Evolutionary conservation across 2,797 vertebrate genomes (phyloP).

Genomic region (Alectoris magna): DNA sequence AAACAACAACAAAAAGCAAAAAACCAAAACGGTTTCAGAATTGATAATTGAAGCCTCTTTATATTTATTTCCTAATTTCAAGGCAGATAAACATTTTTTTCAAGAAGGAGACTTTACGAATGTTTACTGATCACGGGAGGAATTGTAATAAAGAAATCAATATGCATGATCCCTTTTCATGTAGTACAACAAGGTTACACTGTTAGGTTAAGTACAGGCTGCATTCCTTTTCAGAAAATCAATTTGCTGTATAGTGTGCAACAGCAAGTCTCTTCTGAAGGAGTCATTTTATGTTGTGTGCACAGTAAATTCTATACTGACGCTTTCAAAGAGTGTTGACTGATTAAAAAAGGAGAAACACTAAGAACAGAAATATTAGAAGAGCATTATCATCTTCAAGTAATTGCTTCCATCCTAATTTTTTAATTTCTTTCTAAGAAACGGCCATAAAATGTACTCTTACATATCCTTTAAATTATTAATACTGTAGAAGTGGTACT

Average conservation of each 20-base stretch:
- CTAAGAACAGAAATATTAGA: constrained; percentile 54
- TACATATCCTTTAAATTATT: constrained; percentile 33
- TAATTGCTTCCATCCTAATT: constrained; percentile 49
- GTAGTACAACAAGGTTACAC: constrained; percentile 93
- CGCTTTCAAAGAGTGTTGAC: constrained; percentile 79
- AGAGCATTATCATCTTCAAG: constrained; percentile 43
- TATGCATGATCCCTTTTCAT: constrained; percentile 93
- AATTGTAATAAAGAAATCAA: constrained; percentile 93
- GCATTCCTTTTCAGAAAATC: constrained; percentile 97
- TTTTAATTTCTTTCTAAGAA: constrained; percentile 49
- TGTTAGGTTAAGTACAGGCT: constrained; percentile 97
- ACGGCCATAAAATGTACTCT: not conserved
- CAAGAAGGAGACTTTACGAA: constrained; percentile 73
- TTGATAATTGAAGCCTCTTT: not conserved
- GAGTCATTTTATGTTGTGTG: constrained; percentile 87
- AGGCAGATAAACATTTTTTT: constrained; percentile 46
- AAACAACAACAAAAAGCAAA: not conserved
- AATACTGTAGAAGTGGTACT: not conserved
- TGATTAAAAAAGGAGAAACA: constrained; percentile 56
- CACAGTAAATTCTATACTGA: constrained; percentile 80
- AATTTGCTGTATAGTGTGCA: constrained; percentile 90
- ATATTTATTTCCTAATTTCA: constrained; percentile 38
- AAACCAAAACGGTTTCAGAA: not conserved
- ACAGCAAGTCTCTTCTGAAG: constrained; percentile 81
- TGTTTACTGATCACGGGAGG: constrained; percentile 86